Base-by-base conservation (phyloP, 2,113 vertebrate species). In the Pungitius pungitius region DNA sequence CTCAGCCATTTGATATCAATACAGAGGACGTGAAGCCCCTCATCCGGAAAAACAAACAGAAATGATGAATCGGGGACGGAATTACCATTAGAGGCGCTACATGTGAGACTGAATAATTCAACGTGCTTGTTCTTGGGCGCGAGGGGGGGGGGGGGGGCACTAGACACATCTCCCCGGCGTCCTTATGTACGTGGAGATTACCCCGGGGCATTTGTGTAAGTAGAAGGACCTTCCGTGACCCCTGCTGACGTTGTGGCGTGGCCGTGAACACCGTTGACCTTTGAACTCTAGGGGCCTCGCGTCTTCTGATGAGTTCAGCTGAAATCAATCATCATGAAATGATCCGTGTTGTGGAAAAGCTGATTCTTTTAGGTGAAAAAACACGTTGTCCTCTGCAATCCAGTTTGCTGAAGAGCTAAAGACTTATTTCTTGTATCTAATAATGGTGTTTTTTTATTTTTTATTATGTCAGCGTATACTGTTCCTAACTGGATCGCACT, bases 1-100 rank as follows among this genome's bases (percentile, higher is more conserved):
- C 81, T 81, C 56, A 73, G 77, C 86, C 58, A 54, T 87, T 88
- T 90, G 80, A 84, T 90, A 85, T 86, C 85, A 88, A 77, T 84
- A 77, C 64, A 54, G 72, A 64, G 47, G 65, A 87, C 85, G 67
- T 75, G 80, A 83, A 81, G 86, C 80, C 73, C 26, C 75, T 87
- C 87, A 79, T 85, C 58, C 71, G 62, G 75, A 85, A 88, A 55
- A 88, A 85, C 87, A 91, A 88, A 90, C 83, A 75, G 72, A 68
- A 74, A 76, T 87, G 83, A 89, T 87, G 69, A 88, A 90, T 87
- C 33, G 61, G 55, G 68, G 73, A 70, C 74, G 62, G 68, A 85
- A 84, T 80, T 83, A 80, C 71, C 56, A 87, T 87, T 85, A 67
- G 60, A 81, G 58, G 61, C 52, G 49, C 54, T 78, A 65, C 74